These are phyloP conservation scores for Gorsachius goisagi DNA, from an alignment of 2,113 vertebrate genomes.

Conservation along the genomic window DNA sequence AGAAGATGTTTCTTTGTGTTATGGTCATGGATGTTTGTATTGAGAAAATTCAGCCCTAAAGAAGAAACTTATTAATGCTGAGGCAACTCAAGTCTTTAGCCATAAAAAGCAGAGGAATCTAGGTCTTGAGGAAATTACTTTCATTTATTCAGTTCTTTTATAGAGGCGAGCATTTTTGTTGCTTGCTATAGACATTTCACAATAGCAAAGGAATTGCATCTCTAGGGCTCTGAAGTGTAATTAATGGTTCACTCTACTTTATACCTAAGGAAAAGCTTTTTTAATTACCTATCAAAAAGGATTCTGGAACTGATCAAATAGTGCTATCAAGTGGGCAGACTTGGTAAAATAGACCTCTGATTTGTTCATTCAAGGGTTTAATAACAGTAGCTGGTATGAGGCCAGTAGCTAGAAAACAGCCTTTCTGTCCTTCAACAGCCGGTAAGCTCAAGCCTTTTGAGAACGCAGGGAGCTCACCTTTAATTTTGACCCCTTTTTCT, in stretches of 20 bases:
- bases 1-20: conserved; percentile 46
- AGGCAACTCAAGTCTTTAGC: conserved; percentile 26
- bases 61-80: conserved; percentile 41
- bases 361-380: conserved; percentile 44
- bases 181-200: conserved; percentile 39
- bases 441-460: background rate
- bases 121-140: conserved; percentile 41
- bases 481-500: background rate
- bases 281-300: conserved; percentile 65
- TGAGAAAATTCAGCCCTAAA: conserved; percentile 42
- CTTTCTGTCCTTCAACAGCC: background rate
- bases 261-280: conserved; percentile 57
- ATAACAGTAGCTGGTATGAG: background rate
- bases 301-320: conserved; percentile 48
- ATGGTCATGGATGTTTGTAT: background rate
- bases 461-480: background rate
- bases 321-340: conserved; percentile 11
- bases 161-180: background rate
- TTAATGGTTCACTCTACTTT: conserved; percentile 41
- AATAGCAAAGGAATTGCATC: conserved; percentile 55
- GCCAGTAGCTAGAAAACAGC: background rate
- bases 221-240: conserved; percentile 48
- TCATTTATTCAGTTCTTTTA: conserved; percentile 52
- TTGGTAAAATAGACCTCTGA: conserved; percentile 43
- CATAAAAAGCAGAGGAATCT: conserved; percentile 21